Conservation (phyloP, 1,140 invertebrate species). For the Heterodera schachtii region DNA sequence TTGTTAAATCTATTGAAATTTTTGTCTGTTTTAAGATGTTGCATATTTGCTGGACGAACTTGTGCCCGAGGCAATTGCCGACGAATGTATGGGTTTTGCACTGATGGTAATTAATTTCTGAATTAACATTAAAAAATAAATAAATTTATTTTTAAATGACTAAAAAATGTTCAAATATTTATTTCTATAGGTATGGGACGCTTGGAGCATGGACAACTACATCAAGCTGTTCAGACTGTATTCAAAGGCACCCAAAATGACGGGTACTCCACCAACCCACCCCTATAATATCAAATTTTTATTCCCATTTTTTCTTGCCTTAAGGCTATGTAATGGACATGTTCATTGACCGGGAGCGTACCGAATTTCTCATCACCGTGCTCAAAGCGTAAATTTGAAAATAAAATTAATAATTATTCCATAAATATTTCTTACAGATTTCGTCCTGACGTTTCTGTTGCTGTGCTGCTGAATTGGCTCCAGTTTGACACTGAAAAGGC, state of each 20-base stretch:
- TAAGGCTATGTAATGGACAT: constrained; percentile 84
- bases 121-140: background rate
- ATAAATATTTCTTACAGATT: constrained; percentile 74
- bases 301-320: background rate
- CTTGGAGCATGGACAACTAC: constrained; percentile 88
- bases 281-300: no score
- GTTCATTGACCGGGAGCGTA: constrained; percentile 90
- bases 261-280: constrained; percentile 68
- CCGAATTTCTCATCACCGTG: constrained; percentile 83
- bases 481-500: constrained; percentile 43
- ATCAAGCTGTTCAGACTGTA: constrained; percentile 89
- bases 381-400: constrained; percentile 87
- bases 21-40: constrained; percentile 76
- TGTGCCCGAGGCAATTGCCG: constrained; percentile 76
- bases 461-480: constrained; percentile 66
- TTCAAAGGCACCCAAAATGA: constrained; percentile 82
- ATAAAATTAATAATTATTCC: background rate
- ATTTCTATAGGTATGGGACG: constrained; percentile 65
- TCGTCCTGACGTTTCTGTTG: constrained; percentile 83
- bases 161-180: background rate
- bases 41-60: constrained; percentile 84
- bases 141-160: background rate
- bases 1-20: background rate
- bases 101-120: constrained; percentile 76
- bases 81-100: constrained; percentile 83